Percentiles rank a stretch among this genome's conserved stretches.
Conservation (phyloP, 2,888 invertebrate genomes). For the Idaea biselata region DNA sequence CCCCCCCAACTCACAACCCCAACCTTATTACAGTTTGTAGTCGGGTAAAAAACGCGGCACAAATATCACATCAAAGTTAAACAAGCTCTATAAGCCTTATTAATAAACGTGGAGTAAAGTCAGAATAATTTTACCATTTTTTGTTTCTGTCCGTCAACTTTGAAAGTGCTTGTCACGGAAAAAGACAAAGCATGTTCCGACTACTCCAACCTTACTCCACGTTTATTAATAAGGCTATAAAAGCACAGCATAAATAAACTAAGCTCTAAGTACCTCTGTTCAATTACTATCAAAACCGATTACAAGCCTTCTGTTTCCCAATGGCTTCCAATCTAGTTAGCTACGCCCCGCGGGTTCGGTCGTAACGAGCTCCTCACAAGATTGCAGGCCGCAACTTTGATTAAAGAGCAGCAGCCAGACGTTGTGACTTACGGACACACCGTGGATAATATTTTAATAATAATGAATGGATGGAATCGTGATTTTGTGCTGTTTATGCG, state of each 20-base stretch:
- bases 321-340: constrained; percentile 34
- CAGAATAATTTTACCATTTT: too few species aligned
- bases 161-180: too few species aligned
- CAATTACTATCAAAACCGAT: constrained; percentile 21
- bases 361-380: constrained; percentile 31
- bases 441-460: not conserved
- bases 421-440: not conserved
- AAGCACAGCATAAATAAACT: not conserved
- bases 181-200: too few species aligned
- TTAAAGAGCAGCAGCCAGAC: constrained; percentile 23
- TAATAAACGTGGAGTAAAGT: too few species aligned
- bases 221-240: not conserved
- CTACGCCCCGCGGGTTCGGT: constrained; percentile 26
- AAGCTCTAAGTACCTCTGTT: not conserved
- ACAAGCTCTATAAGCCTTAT: too few species aligned
- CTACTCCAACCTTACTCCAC: too few species aligned
- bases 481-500: not conserved
- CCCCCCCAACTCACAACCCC: too few species aligned
- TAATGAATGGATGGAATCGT: not conserved
- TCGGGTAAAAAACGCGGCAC: too few species aligned
- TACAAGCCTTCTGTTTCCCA: constrained; percentile 31
- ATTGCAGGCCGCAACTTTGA: constrained; percentile 32
- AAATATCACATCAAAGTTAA: too few species aligned
- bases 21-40: too few species aligned
- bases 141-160: too few species aligned